Percentiles rank a stretch among this genome's conserved stretches.
Conservation (phyloP, 2,113 vertebrate species). For the Rhabdomys dilectus region DNA sequence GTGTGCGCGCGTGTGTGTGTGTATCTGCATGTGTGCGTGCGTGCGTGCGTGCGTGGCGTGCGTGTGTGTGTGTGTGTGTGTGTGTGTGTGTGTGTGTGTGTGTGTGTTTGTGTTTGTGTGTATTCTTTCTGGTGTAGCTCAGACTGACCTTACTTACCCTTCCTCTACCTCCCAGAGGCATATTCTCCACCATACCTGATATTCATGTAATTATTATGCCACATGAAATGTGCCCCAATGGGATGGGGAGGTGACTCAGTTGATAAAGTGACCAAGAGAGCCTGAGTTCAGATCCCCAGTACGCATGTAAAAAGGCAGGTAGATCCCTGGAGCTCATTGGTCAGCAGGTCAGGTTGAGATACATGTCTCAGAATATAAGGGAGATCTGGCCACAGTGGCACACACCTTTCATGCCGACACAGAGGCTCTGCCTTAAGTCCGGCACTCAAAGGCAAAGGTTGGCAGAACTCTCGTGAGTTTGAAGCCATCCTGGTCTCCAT, state of each 20-base stretch:
- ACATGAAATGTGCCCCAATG: neutral
- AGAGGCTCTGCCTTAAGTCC: no score
- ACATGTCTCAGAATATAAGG: neutral
- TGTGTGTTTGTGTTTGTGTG: neutral
- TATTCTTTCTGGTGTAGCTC: neutral
- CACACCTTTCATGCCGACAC: neutral
- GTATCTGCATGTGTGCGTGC: no score
- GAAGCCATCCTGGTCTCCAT: neutral
- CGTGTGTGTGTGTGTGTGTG: no score
- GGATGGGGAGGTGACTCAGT: neutral
- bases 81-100: neutral
- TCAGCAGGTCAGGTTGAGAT: neutral
- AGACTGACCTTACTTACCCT: neutral
- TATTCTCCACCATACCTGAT: neutral
- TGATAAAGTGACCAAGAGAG: neutral
- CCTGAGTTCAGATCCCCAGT: neutral
- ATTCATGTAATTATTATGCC: neutral
- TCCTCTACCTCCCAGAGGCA: neutral
- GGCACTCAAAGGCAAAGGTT: neutral
- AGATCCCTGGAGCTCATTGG: neutral
- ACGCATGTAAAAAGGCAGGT: neutral
- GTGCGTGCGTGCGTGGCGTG: neutral
- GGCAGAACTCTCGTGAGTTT: neutral
- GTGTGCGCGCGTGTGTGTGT: no score
- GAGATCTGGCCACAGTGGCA: neutral